These are phyloP conservation scores for Brachyistius frenatus DNA, from an alignment of 2,113 vertebrate genomes.

Conservation along the genomic window DNA sequence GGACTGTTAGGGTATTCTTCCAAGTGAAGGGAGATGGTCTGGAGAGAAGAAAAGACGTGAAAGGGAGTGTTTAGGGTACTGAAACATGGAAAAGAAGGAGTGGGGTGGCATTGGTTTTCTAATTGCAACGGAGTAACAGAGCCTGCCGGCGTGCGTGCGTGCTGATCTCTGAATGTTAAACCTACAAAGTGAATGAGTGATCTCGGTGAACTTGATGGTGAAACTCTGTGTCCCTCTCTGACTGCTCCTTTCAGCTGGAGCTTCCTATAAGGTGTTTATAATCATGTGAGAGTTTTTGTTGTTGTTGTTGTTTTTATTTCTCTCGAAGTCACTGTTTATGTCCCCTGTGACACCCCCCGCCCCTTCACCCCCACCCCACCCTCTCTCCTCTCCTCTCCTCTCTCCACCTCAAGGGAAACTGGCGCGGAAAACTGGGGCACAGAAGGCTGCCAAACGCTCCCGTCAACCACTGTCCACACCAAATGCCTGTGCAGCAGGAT, in stretches of 20 bases:
- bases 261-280: neutral
- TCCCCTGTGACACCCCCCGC: conserved; percentile 44
- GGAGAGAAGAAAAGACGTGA: conserved; percentile 16
- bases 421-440: conserved; percentile 96
- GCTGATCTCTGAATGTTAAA: conserved; percentile 41
- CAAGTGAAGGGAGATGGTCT: conserved; percentile 9
- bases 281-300: conserved; percentile 30
- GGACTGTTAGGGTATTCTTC: conserved; percentile 13
- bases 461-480: conserved; percentile 92
- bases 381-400: conserved; percentile 30
- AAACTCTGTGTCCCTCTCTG: conserved; percentile 21
- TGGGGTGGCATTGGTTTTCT: conserved; percentile 22
- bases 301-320: conserved; percentile 20
- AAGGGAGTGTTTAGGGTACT: conserved; percentile 42
- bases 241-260: neutral
- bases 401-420: conserved; percentile 89
- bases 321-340: conserved; percentile 55
- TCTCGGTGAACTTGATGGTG: conserved; percentile 8
- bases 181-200: conserved; percentile 20
- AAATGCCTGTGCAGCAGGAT: conserved; percentile 97
- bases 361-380: neutral
- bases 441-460: conserved; percentile 95
- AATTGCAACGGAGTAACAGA: conserved; percentile 26
- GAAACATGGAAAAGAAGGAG: conserved; percentile 31
- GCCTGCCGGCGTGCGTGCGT: conserved; percentile 18